Evolutionary conservation across 2,888 invertebrate species (phyloP).

Genomic region (Scaptomyza tumidula): DNA sequence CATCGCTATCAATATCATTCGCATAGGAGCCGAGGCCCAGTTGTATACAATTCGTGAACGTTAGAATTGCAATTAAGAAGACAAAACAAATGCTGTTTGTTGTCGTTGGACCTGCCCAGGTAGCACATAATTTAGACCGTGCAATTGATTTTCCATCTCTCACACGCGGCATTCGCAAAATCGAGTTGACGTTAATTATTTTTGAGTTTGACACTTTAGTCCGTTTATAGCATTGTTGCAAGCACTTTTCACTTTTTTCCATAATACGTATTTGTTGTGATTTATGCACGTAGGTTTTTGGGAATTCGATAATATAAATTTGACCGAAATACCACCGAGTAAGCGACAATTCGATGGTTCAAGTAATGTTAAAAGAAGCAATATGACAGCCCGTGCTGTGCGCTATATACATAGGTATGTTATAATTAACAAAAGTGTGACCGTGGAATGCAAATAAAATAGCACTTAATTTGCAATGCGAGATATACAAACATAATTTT

Average conservation of each 20-base stretch:
- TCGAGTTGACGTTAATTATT: constrained; percentile 15
- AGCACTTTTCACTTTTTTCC: constrained; percentile 66
- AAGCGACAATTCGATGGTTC: constrained; percentile 34
- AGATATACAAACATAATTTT: constrained; percentile 22
- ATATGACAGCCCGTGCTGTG: constrained; percentile 32
- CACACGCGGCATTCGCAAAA: constrained; percentile 50
- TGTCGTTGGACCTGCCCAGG: constrained; percentile 30
- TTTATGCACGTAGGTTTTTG: constrained; percentile 24
- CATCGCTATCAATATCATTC: constrained; percentile 29
- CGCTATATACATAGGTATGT: constrained; percentile 34
- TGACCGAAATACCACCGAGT: constrained; percentile 19
- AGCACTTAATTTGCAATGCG: not conserved
- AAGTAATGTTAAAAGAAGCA: constrained; percentile 43
- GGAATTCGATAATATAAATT: constrained; percentile 26
- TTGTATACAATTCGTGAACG: constrained; percentile 36
- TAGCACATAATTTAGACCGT: constrained; percentile 50
- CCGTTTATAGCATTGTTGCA: constrained; percentile 51
- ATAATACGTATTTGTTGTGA: constrained; percentile 51
- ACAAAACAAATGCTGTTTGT: constrained; percentile 27
- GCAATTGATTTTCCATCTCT: constrained; percentile 74
- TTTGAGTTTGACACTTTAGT: constrained; percentile 51
- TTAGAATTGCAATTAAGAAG: constrained; percentile 34
- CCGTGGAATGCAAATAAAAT: constrained; percentile 11
- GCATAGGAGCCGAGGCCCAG: constrained; percentile 24
- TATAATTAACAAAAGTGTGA: constrained; percentile 29